Conservation (phyloP, 2,888 invertebrate species). For the Heliconius hortense region DNA sequence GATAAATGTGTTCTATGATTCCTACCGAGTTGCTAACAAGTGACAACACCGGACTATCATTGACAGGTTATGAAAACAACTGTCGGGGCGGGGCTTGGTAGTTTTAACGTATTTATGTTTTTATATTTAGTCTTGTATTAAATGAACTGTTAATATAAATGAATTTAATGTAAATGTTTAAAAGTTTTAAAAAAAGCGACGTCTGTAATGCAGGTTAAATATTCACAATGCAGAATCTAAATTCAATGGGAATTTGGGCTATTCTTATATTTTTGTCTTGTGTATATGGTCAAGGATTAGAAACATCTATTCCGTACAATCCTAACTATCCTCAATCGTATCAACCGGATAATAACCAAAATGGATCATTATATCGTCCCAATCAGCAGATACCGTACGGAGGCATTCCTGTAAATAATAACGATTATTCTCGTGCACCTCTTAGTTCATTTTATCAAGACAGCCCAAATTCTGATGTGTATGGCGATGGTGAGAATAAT, state of each 20-base stretch:
- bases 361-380: conserved; percentile 61
- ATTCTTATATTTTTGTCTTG: conserved; percentile 56
- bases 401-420: conserved; percentile 67
- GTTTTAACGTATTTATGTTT: conserved; percentile 14
- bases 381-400: conserved; percentile 71
- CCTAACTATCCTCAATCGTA: conserved; percentile 64
- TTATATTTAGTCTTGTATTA: background rate
- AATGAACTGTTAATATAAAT: background rate
- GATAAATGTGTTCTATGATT: background rate
- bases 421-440: conserved; percentile 60
- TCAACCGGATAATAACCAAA: conserved; percentile 56
- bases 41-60: background rate
- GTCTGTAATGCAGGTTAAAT: conserved; percentile 20
- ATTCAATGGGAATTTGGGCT: conserved; percentile 64
- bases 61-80: conserved; percentile 10
- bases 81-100: conserved; percentile 33
- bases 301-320: conserved; percentile 59
- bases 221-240: conserved; percentile 50
- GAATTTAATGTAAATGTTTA: background rate
- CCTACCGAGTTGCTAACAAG: background rate
- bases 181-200: background rate
- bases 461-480: conserved; percentile 61
- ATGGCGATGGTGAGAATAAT: conserved; percentile 64
- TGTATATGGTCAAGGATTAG: conserved; percentile 63
- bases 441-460: conserved; percentile 74